These are phyloP conservation scores for Psammodynastes pulverulentus DNA, from an alignment of 2,113 vertebrate genomes.

Conservation along the genomic window DNA sequence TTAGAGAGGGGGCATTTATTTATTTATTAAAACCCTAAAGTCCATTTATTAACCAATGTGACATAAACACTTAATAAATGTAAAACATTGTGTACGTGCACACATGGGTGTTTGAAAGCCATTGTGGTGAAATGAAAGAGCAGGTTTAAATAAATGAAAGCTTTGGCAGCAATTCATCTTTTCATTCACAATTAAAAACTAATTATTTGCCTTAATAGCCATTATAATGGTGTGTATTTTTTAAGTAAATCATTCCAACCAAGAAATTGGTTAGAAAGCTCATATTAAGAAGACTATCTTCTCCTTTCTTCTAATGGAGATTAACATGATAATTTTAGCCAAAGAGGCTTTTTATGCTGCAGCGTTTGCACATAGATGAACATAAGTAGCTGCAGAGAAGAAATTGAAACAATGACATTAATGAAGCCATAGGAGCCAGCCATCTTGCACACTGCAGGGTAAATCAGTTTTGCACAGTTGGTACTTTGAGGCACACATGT, in stretches of 20 bases:
- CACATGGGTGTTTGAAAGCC: neutral
- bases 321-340: conserved; percentile 33
- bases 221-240: conserved; percentile 47
- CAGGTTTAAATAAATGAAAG: conserved; percentile 54
- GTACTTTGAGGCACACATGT: conserved; percentile 55
- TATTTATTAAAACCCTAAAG: conserved; percentile 25
- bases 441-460: conserved; percentile 25
- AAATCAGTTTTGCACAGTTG: conserved; percentile 51
- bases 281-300: conserved; percentile 32
- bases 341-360: conserved; percentile 38
- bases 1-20: conserved; percentile 1
- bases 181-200: conserved; percentile 66
- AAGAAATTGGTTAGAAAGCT: conserved; percentile 38
- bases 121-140: conserved; percentile 48
- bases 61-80: conserved; percentile 23
- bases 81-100: neutral
- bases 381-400: conserved; percentile 47
- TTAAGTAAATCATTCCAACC: conserved; percentile 18
- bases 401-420: conserved; percentile 45
- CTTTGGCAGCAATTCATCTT: conserved; percentile 47
- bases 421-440: conserved; percentile 53
- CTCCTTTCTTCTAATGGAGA: conserved; percentile 23
- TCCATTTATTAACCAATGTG: conserved; percentile 48
- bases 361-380: conserved; percentile 39
- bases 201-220: conserved; percentile 65